These are phyloP conservation scores for Euspilapteryx auroguttella DNA, from an alignment of 2,888 invertebrate species.

Conservation along the genomic window DNA sequence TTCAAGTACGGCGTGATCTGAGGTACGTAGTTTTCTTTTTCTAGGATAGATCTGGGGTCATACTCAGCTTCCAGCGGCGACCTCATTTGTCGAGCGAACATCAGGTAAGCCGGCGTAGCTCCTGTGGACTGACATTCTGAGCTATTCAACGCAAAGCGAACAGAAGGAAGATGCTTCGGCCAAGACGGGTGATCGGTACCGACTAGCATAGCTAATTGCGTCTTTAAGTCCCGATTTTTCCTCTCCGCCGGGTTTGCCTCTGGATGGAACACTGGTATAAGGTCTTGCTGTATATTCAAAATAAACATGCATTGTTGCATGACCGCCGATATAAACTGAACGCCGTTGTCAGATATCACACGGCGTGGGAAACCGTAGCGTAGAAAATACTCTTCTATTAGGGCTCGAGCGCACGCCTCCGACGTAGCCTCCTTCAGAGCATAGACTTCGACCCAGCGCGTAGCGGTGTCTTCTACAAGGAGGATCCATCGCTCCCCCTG, in stretches of 20 bases:
- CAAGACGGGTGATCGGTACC: not conserved
- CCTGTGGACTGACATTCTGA: not conserved
- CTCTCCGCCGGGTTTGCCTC: slow-evolving; percentile 18
- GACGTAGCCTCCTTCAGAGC: slow-evolving; percentile 6
- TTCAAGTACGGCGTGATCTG: no score
- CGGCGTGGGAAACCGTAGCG: slow-evolving; percentile 14
- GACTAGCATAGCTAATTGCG: not conserved
- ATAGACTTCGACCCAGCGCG: slow-evolving; percentile 6
- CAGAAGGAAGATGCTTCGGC: not conserved
- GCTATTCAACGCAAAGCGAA: slow-evolving; percentile 1
- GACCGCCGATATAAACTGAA: slow-evolving; percentile 14
- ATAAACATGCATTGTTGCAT: slow-evolving; percentile 13
- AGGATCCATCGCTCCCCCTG: no score
- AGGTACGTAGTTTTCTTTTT: slow-evolving; percentile 1
- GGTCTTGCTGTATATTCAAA: slow-evolving; percentile 6
- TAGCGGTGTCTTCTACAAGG: slow-evolving; percentile 5
- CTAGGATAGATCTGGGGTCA: slow-evolving; percentile 1
- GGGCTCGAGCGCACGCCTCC: slow-evolving; percentile 3
- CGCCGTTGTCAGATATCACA: slow-evolving; percentile 15
- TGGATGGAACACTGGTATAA: slow-evolving; percentile 13
- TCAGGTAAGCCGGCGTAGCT: not conserved
- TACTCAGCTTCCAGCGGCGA: not conserved
- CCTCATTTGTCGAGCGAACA: not conserved
- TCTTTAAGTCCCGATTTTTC: slow-evolving; percentile 16
- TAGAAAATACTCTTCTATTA: no score